Evolutionary conservation across 2,113 vertebrate species (phyloP).

Genomic region (Panthera uncia): DNA sequence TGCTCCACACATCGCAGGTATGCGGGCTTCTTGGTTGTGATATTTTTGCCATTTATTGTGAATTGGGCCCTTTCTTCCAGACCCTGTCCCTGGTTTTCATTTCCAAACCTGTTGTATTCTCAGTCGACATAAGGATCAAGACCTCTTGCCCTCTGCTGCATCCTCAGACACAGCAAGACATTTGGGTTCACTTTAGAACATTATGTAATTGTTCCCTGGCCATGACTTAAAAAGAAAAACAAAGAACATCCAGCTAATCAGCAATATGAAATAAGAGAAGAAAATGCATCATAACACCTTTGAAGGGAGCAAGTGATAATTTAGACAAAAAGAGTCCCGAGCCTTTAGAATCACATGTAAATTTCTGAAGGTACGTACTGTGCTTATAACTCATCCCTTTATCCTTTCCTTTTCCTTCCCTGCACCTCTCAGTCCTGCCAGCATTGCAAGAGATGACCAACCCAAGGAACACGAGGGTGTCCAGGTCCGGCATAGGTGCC

Average conservation of each 20-base stretch:
- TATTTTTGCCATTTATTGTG: background rate
- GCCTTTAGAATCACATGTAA: background rate
- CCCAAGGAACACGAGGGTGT: background rate
- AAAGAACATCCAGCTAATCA: background rate
- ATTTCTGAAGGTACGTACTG: background rate
- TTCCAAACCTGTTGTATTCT: background rate
- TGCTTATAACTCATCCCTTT: background rate
- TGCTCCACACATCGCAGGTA: background rate
- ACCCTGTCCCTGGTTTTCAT: background rate
- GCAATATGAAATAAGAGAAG: background rate
- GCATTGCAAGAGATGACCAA: background rate
- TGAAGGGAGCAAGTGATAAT: background rate
- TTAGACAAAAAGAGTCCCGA: background rate
- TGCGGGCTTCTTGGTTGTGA: background rate
- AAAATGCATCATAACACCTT: background rate
- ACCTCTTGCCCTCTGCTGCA: background rate
- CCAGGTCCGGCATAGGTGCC: background rate
- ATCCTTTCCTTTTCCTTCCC: background rate
- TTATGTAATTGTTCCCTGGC: background rate
- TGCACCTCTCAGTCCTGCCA: background rate
- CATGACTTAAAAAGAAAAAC: background rate
- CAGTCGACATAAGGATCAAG: background rate
- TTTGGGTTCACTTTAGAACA: background rate
- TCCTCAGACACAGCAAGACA: background rate
- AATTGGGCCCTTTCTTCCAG: background rate